These are phyloP conservation scores for Netelia fuscicornis DNA, from an alignment of 2,888 invertebrate species.

Conservation along the genomic window DNA sequence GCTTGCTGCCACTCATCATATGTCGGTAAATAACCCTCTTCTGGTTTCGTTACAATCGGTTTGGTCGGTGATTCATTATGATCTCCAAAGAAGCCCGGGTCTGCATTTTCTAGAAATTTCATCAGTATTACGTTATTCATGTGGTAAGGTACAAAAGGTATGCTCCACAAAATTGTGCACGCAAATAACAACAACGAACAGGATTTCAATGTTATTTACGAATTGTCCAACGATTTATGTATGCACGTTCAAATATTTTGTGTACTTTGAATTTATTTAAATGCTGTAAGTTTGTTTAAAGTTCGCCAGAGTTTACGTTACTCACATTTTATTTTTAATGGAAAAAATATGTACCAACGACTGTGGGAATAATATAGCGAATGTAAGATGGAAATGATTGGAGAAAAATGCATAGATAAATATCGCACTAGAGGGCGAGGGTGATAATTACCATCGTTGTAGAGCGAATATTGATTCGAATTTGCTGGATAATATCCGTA, in stretches of 20 bases:
- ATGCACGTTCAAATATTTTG: too few relatives aligned
- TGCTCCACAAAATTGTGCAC: not conserved
- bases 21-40: not conserved
- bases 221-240: too few relatives aligned
- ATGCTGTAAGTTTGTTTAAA: too few relatives aligned
- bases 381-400: too few relatives aligned
- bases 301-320: too few relatives aligned
- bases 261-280: too few relatives aligned
- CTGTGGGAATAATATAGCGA: too few relatives aligned
- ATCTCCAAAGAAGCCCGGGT: not conserved
- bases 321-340: too few relatives aligned
- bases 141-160: not conserved
- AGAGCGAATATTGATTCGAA: not conserved
- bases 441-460: slow-evolving; percentile 7
- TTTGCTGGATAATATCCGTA: slow-evolving; percentile 13
- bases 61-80: not conserved
- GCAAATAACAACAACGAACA: not conserved
- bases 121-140: not conserved
- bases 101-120: not conserved
- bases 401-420: too few relatives aligned
- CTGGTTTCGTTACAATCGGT: not conserved
- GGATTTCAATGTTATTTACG: not conserved
- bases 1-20: slow-evolving; percentile 1
- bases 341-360: too few relatives aligned
- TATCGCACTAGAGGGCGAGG: too few relatives aligned